These are phyloP conservation scores for Parapristionchus giblindavisi DNA, from an alignment of 2,888 invertebrate genomes.

Conservation along the genomic window DNA sequence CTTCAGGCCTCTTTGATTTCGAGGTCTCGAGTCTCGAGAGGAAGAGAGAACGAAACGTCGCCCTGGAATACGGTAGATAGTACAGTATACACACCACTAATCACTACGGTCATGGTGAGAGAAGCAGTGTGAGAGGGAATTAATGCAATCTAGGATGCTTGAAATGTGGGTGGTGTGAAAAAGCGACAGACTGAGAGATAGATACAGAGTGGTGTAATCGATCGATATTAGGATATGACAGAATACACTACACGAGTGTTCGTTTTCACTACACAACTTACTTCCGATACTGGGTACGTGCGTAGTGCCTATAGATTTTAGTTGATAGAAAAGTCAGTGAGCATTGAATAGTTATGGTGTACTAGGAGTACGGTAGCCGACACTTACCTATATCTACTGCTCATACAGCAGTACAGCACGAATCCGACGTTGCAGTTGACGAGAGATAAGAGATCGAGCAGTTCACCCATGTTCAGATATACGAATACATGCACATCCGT, in stretches of 20 bases:
- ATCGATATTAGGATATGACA: background rate
- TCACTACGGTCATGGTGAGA: background rate
- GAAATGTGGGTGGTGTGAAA: background rate
- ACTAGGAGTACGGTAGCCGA: background rate
- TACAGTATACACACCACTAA: background rate
- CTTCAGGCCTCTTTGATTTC: background rate
- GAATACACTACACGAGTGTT: no score
- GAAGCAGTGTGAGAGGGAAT: background rate
- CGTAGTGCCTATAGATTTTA: background rate
- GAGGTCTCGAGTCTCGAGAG: slow-evolving; percentile 19
- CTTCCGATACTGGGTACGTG: background rate
- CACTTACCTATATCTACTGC: slow-evolving; percentile 51
- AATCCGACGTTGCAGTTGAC: slow-evolving; percentile 60
- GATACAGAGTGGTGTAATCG: background rate
- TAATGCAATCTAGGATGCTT: no score
- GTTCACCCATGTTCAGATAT: slow-evolving; percentile 58
- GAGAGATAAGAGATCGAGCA: slow-evolving; percentile 58
- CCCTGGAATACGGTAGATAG: slow-evolving; percentile 8
- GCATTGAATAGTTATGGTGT: background rate
- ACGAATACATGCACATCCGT: slow-evolving; percentile 59
- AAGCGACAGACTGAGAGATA: background rate
- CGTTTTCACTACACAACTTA: background rate
- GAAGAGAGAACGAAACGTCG: slow-evolving; percentile 30
- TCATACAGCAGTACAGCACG: slow-evolving; percentile 58
- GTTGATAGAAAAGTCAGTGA: background rate